Evolutionary conservation across 2,113 vertebrate species (phyloP).

Genomic region (Dipodomys ordii): DNA sequence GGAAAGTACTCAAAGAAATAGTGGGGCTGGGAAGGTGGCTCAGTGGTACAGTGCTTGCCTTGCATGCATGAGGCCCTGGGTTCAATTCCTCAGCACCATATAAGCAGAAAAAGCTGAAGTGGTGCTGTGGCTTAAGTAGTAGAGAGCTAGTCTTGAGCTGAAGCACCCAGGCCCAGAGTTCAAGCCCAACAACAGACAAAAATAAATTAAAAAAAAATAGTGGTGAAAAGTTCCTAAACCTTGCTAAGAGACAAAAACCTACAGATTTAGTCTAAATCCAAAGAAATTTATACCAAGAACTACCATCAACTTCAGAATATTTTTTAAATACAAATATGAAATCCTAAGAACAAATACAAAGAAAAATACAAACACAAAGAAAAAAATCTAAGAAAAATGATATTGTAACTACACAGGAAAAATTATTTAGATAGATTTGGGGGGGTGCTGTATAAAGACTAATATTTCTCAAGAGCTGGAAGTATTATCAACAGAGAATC

Average conservation of each 20-base stretch:
- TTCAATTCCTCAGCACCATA: too few species aligned
- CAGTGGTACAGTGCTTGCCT: too few species aligned
- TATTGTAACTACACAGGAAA: background rate
- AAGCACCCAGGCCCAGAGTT: too few species aligned
- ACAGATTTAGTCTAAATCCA: background rate
- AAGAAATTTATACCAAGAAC: slow-evolving; percentile 33
- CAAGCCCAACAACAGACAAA: too few species aligned
- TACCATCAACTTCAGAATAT: background rate
- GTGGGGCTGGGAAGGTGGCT: background rate
- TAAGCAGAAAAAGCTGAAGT: too few species aligned
- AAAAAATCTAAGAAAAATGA: background rate
- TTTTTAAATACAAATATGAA: background rate
- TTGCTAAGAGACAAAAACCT: background rate
- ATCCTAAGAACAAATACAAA: background rate
- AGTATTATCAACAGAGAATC: background rate
- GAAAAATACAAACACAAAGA: too few species aligned
- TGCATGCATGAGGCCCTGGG: too few species aligned
- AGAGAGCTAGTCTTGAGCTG: too few species aligned
- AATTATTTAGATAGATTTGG: background rate
- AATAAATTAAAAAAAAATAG: background rate
- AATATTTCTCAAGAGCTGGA: background rate
- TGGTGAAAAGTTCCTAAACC: background rate
- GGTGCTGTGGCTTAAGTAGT: too few species aligned
- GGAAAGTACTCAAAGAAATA: slow-evolving; percentile 17
- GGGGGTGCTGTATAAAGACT: background rate